Evolutionary conservation across 2,888 invertebrate species (phyloP).

Genomic region (Cryptocheilus praepositus): DNA sequence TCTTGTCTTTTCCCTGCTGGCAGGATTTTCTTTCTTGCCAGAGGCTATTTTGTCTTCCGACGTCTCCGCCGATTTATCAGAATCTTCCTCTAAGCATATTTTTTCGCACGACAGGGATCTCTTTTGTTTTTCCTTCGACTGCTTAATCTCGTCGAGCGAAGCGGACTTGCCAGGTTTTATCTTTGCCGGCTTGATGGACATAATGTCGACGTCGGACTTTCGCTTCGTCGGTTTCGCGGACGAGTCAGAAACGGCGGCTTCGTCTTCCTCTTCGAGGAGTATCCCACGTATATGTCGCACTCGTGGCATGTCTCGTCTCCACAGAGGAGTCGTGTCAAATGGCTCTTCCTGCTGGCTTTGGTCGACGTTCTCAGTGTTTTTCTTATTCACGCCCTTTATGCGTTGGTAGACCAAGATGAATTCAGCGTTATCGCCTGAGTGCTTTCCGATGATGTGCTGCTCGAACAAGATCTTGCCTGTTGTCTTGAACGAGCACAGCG

Average conservation of each 20-base stretch:
- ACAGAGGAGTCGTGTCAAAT: conserved; percentile 79
- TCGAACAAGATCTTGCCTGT: conserved; percentile 78
- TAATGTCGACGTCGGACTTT: conserved; percentile 55
- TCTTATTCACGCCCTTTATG: conserved; percentile 64
- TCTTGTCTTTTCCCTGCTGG: conserved; percentile 11
- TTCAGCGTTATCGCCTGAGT: conserved; percentile 74
- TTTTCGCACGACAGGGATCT: conserved; percentile 44
- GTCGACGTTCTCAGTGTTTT: conserved; percentile 61
- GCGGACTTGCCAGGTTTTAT: conserved; percentile 53
- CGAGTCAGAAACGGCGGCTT: conserved; percentile 52
- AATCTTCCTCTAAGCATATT: conserved; percentile 13
- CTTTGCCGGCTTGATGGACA: conserved; percentile 46
- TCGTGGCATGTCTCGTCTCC: conserved; percentile 78
- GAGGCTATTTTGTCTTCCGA: not conserved
- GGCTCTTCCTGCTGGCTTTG: conserved; percentile 60
- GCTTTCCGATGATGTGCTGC: conserved; percentile 79
- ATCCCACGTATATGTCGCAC: conserved; percentile 80
- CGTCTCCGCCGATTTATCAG: conserved; percentile 1
- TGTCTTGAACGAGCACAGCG: conserved; percentile 79
- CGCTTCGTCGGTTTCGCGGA: conserved; percentile 51
- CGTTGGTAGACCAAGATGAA: conserved; percentile 77
- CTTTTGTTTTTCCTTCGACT: conserved; percentile 43
- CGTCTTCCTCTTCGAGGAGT: conserved; percentile 77
- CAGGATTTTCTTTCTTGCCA: not conserved
- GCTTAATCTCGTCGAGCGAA: conserved; percentile 52